phyloP scores from a whole-genome alignment of 2,888 invertebrate genomes.

The Eupithecia dodoneata region DNA sequence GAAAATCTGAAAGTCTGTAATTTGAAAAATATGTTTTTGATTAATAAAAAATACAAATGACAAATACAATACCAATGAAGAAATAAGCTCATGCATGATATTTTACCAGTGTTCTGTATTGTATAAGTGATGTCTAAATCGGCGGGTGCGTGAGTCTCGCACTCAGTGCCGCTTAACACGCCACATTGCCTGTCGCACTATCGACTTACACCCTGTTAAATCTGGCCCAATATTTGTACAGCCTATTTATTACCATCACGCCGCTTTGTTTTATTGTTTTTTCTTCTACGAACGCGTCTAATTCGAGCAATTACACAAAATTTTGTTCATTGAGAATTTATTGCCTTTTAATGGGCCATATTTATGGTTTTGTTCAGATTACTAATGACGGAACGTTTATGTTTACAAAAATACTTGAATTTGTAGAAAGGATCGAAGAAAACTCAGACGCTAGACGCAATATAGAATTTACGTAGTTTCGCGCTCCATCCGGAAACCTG shows the following conservation, averaged over 20 bases:
- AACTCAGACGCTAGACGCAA: conserved; percentile 30
- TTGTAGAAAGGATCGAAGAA: background rate
- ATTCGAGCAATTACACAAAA: conserved; percentile 64
- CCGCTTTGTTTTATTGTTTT: conserved; percentile 75
- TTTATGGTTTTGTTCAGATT: conserved; percentile 13
- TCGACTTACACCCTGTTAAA: conserved; percentile 82
- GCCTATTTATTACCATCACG: conserved; percentile 75
- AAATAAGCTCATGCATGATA: conserved; percentile 55
- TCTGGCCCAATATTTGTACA: conserved; percentile 80
- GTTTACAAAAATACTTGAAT: conserved; percentile 4
- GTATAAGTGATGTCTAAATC: conserved; percentile 72
- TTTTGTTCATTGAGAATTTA: conserved; percentile 62
- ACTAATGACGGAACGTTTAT: conserved; percentile 7
- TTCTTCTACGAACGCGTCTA: conserved; percentile 60
- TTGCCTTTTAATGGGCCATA: conserved; percentile 35
- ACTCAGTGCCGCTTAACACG: conserved; percentile 64
- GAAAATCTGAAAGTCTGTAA: too few species aligned
- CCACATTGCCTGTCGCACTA: conserved; percentile 77
- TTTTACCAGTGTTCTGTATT: conserved; percentile 58
- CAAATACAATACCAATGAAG: background rate
- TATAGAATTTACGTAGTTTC: conserved; percentile 37
- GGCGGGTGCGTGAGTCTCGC: conserved; percentile 57
- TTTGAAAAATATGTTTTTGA: too few species aligned
- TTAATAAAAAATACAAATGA: too few species aligned
- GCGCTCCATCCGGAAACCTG: conserved; percentile 60